Evolutionary conservation across 1,140 invertebrate genomes (phyloP).

Genomic region (Trissolcus basalis): DNA sequence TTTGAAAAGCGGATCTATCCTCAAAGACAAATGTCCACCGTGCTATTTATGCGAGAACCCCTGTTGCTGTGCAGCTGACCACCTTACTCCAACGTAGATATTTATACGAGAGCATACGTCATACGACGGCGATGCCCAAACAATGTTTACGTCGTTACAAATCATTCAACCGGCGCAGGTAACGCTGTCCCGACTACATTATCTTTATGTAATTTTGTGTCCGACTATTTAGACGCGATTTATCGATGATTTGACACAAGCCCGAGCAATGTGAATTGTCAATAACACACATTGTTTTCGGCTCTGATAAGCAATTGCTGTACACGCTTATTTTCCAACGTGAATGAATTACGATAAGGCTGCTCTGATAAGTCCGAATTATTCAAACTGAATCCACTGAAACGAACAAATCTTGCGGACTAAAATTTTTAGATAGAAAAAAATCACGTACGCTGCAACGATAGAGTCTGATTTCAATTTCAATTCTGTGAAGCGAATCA

Average conservation of each 20-base stretch:
- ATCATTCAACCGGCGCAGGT: conserved; percentile 66
- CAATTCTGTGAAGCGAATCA: no score
- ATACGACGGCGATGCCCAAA: conserved; percentile 64
- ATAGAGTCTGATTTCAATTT: no score
- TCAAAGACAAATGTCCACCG: conserved; percentile 70
- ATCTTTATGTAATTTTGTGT: conserved; percentile 49
- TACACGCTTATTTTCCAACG: conserved; percentile 3
- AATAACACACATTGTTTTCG: conserved; percentile 34
- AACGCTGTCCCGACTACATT: conserved; percentile 17
- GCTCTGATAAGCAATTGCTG: conserved; percentile 21
- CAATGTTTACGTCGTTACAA: conserved; percentile 70
- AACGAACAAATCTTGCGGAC: neutral
- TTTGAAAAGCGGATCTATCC: conserved; percentile 68
- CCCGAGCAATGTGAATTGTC: conserved; percentile 38
- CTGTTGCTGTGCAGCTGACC: conserved; percentile 68
- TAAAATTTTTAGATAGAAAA: neutral
- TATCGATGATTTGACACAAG: conserved; percentile 15
- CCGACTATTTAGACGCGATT: conserved; percentile 35
- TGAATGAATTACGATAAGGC: conserved; percentile 25
- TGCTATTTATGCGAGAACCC: conserved; percentile 67
- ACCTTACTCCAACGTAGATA: conserved; percentile 67
- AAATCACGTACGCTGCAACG: no score
- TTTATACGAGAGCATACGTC: conserved; percentile 71
- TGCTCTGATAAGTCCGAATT: conserved; percentile 6
- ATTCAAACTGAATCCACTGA: neutral